Percentiles rank a stretch among this genome's conserved stretches.
Conservation (phyloP, 2,113 vertebrate species). For the Guaruba guarouba region DNA sequence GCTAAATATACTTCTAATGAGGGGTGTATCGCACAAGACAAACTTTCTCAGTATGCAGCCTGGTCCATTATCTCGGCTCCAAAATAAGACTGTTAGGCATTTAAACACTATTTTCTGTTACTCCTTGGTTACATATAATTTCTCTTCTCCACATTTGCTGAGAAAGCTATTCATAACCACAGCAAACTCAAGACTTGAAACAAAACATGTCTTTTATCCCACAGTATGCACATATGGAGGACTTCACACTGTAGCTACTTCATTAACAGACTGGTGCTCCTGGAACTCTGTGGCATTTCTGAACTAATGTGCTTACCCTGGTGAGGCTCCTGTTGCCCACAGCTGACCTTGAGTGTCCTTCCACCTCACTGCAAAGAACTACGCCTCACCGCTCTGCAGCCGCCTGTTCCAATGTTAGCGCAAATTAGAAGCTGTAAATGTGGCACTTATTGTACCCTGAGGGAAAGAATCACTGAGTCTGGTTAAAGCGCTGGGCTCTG, state of each 20-base stretch:
- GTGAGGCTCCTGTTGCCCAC: background rate
- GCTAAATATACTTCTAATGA: background rate
- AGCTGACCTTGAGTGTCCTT: background rate
- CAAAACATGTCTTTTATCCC: background rate
- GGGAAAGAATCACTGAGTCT: background rate
- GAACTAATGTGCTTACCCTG: background rate
- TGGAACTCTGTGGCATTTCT: background rate
- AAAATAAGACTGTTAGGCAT: background rate
- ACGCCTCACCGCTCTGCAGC: background rate
- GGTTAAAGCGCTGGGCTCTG: background rate
- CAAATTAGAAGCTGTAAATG: background rate
- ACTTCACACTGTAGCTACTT: background rate
- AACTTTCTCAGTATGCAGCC: background rate
- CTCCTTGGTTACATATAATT: constrained; percentile 22
- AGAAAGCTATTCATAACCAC: background rate
- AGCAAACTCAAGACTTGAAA: background rate
- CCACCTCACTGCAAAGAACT: background rate
- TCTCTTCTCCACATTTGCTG: background rate
- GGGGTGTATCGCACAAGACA: background rate
- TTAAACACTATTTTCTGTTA: constrained; percentile 22
- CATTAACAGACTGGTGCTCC: background rate
- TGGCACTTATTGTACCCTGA: background rate
- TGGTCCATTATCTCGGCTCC: background rate
- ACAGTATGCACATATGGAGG: background rate
- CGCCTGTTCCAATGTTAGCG: background rate